Conservation (phyloP, 2,113 vertebrate species). For the Nesoenas mayeri region DNA sequence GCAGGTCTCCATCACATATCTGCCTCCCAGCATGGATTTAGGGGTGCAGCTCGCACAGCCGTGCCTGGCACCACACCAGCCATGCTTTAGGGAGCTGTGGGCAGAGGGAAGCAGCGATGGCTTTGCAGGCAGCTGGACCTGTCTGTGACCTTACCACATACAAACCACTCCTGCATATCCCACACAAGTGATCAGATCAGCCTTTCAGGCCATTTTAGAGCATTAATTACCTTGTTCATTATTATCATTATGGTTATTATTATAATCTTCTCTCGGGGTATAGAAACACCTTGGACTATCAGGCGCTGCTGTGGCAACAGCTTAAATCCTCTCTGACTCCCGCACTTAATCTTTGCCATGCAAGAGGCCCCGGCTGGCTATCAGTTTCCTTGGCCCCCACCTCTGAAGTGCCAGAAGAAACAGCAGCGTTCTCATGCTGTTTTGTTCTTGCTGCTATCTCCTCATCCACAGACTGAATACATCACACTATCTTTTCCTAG, state of each 20-base stretch:
- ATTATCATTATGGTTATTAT: background rate
- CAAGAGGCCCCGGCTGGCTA: background rate
- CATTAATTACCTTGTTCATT: background rate
- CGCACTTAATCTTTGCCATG: background rate
- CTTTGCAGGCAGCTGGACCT: background rate
- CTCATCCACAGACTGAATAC: background rate
- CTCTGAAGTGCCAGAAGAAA: background rate
- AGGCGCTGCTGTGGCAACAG: background rate
- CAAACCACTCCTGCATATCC: background rate
- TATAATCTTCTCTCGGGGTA: background rate
- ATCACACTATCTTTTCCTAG: background rate
- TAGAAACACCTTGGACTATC: background rate
- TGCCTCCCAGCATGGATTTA: background rate
- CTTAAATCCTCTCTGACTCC: background rate
- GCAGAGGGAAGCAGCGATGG: background rate
- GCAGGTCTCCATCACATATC: accelerated
- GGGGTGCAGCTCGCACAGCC: accelerated
- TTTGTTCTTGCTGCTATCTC: background rate
- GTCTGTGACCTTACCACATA: background rate
- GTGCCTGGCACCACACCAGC: background rate
- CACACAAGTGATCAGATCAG: background rate
- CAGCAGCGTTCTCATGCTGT: background rate
- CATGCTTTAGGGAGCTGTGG: too few relatives aligned
- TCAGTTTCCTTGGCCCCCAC: background rate
- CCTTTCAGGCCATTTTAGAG: background rate